A percentile compares a stretch with the other conserved stretches of the same genome.
phyloP scores from a whole-genome alignment of 2,797 vertebrate species.

The Merluccius polli region DNA sequence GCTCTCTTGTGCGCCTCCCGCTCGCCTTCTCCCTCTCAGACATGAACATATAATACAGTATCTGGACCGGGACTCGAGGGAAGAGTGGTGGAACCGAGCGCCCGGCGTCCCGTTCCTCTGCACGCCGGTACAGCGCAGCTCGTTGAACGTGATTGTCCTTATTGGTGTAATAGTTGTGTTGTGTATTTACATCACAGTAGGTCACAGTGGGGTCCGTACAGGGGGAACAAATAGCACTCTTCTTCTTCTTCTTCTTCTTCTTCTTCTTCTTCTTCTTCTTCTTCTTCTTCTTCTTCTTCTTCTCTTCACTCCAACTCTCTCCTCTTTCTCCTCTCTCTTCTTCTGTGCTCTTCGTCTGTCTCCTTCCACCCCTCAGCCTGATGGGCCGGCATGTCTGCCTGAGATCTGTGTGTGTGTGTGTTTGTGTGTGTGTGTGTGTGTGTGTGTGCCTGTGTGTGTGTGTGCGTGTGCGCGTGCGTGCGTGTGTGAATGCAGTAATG shows the following conservation, averaged over 20 bases:
- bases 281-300: conserved; percentile 9
- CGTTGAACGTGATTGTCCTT: conserved; percentile 64
- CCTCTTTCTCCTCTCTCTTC: conserved; percentile 11
- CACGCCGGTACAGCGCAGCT: conserved; percentile 50
- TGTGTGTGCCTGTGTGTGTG: conserved; percentile 15
- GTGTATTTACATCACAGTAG: conserved; percentile 72
- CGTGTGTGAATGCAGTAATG: conserved; percentile 1
- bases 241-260: not conserved
- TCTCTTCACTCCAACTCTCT: conserved; percentile 17
- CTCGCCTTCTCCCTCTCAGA: conserved; percentile 4
- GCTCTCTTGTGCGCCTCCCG: not conserved
- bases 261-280: conserved; percentile 2
- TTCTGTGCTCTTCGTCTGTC: conserved; percentile 19
- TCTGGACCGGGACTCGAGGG: conserved; percentile 41
- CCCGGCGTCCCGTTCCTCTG: conserved; percentile 40
- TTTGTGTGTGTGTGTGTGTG: conserved; percentile 10
- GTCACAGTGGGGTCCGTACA: conserved; percentile 68
- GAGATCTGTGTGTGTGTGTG: conserved; percentile 51
- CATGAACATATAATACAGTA: conserved; percentile 34
- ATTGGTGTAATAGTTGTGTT: not conserved
- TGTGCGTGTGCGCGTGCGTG: conserved; percentile 10
- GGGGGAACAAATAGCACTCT: conserved; percentile 52
- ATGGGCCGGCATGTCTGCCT: conserved; percentile 59
- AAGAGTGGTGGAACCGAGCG: conserved; percentile 27
- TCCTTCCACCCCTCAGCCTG: conserved; percentile 45